Evolutionary conservation across 2,888 invertebrate genomes (phyloP), one percentile per base, ranked within the genome.

Genomic region (Augochlorella aurata): DNA sequence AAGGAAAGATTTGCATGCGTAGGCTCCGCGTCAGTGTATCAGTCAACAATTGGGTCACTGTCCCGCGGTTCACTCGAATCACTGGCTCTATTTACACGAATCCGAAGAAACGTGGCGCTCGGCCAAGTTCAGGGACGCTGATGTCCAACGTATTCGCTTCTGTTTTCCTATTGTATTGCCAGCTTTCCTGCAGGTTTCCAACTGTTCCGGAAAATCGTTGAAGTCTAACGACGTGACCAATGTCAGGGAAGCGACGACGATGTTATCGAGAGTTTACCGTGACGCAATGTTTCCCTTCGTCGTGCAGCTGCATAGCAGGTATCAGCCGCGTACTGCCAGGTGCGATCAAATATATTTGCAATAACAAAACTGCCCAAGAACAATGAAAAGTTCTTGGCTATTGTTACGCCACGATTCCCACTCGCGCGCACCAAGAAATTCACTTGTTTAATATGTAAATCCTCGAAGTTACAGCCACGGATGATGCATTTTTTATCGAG

Each of bases 51-150:
- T 83, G 45, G 78, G 78, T 83, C 76, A 81, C 49, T 76, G 74
- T 54, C 69, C 77, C 68, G 69, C 49, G 49, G 65, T 14, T 49
- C 47, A 49, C 47, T 49, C 47, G 47, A 49, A 14, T 12, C 47
- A 14, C 47, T 1, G 47, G 14, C 61, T 83, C 74, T 76, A 71
- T 80, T 82, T 49, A 81, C 81, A 74, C 66, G 63, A 58, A 10
- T 67, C 24, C 47, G 16, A 70, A 74, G 8, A 50, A 77, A 52
- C 38, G 75, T 73, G 61, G 49, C 63, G 49, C 49, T 65, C 63
- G 80, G 68, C 76, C 80, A 87, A 87, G 79, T 84, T 85, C 82
- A 83, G 49, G 79, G 68, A 24, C 12, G 24, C 70, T 12, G 58
- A 0, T 38, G 38, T 38, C 5, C 38, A 38, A 16, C 10, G 1